A percentile compares a stretch with the other conserved stretches of the same genome.
Conservation (phyloP, 2,797 vertebrate species). For the Hippoglossus hippoglossus region DNA sequence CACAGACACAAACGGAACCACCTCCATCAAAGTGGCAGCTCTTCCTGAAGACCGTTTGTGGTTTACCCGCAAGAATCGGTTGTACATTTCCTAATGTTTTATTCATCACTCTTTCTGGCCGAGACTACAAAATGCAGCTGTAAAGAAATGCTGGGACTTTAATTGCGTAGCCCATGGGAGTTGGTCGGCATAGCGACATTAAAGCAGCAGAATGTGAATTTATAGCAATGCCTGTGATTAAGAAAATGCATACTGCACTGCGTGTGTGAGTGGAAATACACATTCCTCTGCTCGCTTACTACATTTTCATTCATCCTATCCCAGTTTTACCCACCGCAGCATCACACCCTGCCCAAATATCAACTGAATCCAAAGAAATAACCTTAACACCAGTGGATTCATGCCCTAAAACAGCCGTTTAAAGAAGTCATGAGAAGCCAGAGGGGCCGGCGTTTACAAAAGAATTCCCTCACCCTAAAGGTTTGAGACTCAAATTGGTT, state of each 20-base stretch:
- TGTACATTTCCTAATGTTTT: constrained; percentile 78
- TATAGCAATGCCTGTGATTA: constrained; percentile 63
- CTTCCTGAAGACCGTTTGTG: constrained; percentile 53
- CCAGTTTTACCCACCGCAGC: neutral
- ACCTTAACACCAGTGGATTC: constrained; percentile 6
- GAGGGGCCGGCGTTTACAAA: constrained; percentile 10
- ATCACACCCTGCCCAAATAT: neutral
- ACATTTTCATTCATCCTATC: neutral
- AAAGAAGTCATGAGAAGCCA: constrained; percentile 23
- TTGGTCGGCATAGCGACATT: constrained; percentile 77
- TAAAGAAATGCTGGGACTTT: constrained; percentile 79
- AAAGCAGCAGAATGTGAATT: constrained; percentile 71
- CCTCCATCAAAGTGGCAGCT: constrained; percentile 26
- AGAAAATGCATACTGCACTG: constrained; percentile 42
- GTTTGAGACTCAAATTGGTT: constrained; percentile 49
- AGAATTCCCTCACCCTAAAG: constrained; percentile 24
- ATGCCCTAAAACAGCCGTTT: constrained; percentile 3
- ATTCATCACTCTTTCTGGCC: constrained; percentile 74
- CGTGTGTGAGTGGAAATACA: neutral
- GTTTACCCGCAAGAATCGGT: constrained; percentile 58
- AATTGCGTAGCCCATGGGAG: constrained; percentile 81
- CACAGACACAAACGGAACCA: constrained; percentile 18
- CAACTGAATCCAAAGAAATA: constrained; percentile 2
- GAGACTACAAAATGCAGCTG: constrained; percentile 77
- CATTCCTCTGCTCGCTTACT: neutral